These are phyloP conservation scores for Labia minor DNA, from an alignment of 2,888 invertebrate species.

Conservation along the genomic window DNA sequence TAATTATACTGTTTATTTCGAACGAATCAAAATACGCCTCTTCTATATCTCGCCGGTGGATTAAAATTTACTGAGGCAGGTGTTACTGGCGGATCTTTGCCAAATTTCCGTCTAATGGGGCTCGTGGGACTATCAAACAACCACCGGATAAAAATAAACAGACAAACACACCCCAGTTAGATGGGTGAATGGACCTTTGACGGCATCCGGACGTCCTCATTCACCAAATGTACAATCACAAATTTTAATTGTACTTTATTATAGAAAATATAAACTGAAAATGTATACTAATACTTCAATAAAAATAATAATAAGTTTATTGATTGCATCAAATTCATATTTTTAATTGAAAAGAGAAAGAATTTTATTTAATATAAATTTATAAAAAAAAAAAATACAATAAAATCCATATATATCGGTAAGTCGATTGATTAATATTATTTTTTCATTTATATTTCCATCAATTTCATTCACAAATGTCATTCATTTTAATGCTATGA, in stretches of 20 bases:
- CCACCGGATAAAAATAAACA: not conserved
- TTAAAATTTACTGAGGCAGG: not conserved
- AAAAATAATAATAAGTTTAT: too few relatives aligned
- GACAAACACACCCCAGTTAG: not conserved
- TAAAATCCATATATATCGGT: too few relatives aligned
- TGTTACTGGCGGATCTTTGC: not conserved
- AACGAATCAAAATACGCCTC: not conserved
- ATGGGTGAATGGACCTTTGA: not conserved
- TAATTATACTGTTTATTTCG: not conserved
- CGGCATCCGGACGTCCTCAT: not conserved
- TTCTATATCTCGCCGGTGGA: not conserved
- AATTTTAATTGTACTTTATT: not conserved
- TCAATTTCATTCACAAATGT: too few relatives aligned
- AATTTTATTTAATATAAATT: too few relatives aligned
- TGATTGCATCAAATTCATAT: too few relatives aligned
- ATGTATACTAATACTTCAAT: too few relatives aligned
- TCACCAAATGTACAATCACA: not conserved
- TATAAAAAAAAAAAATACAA: too few relatives aligned
- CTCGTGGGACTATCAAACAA: not conserved
- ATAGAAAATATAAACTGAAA: too few relatives aligned
- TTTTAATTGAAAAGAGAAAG: too few relatives aligned
- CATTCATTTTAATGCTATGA: too few relatives aligned
- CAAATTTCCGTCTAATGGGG: slow-evolving; percentile 1
- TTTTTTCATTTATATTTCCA: too few relatives aligned
- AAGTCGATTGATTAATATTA: too few relatives aligned